These are phyloP conservation scores for Chaetops frenatus DNA, from an alignment of 2,113 vertebrate genomes.

Conservation along the genomic window DNA sequence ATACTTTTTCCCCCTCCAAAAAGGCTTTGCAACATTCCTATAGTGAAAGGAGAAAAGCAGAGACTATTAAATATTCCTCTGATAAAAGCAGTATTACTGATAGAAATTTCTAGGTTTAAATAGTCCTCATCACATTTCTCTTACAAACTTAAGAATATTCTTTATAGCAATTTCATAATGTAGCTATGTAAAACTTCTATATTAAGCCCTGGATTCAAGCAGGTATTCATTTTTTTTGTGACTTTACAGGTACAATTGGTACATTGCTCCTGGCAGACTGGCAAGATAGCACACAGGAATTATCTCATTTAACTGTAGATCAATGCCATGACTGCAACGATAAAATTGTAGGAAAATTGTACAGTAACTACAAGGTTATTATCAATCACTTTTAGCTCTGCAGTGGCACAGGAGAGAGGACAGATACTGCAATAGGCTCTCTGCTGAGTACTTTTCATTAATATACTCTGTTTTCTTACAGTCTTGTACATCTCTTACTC, in stretches of 20 bases:
- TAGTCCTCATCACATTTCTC: not conserved
- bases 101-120: not conserved
- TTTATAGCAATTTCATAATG: conserved; percentile 1
- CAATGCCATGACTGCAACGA: conserved; percentile 28
- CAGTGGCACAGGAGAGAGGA: not conserved
- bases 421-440: conserved; percentile 11
- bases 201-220: conserved; percentile 15
- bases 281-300: conserved; percentile 29
- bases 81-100: not conserved
- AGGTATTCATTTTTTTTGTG: conserved; percentile 38
- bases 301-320: conserved; percentile 61
- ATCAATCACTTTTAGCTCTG: conserved; percentile 57
- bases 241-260: not conserved
- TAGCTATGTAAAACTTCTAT: conserved; percentile 17
- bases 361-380: conserved; percentile 40
- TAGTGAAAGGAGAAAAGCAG: not conserved
- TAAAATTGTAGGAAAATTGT: conserved; percentile 55
- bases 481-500: not conserved
- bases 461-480: conserved; percentile 13
- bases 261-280: conserved; percentile 10
- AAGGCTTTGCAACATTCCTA: not conserved
- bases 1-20: not conserved
- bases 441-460: conserved; percentile 9
- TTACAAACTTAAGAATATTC: conserved; percentile 29
- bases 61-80: not conserved